Base-by-base conservation (phyloP, 2,888 invertebrate species). In the Uloborus plumipes region DNA sequence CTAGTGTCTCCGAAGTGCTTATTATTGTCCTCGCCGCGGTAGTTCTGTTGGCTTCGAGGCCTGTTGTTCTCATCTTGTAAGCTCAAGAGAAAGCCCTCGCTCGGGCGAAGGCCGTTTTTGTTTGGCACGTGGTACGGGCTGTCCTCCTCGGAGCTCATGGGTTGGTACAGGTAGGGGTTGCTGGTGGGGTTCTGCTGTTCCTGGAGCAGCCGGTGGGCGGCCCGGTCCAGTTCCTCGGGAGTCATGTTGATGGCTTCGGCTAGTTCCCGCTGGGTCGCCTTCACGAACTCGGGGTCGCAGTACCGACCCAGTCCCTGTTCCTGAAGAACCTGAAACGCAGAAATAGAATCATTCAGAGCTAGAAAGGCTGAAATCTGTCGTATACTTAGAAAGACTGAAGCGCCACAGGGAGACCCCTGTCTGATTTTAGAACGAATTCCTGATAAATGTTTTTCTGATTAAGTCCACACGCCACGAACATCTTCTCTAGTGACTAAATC, bases 191-290 rank as follows among this genome's bases (percentile, higher is more conserved):
- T 51, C 66, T 85, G 84, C 58, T 84, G 84, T 18, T 85, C 85
- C n/a, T 95, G 91, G 79, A 96, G 91, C 77, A 96, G 91, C 87
- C 95, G 94, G 89, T 97, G 95, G 74, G 98, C 98, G 78, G 98
- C 98, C 88, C 94, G 92, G 89, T 98, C 97, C 94, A 98, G 95
- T 90, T 98, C 96, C 89, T 97, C 98, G 87, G 94, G 93, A 16
- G 97, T 97, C 96, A 98, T 95, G 88, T 98, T 96, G 86, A 97
- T 91, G 9, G 98, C 98, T 89, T 98, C 98, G 87, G 96, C 97
- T 93, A 98, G 96, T 90, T 98, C 98, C 84, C 94, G 93, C 61
- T 97, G 97, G 65, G 97, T 95, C 88, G 95, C 95, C 84, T 94
- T 92, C 72, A 98, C 94, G 89, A 97, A 97, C 86, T 95, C 95